phyloP scores from a whole-genome alignment of 2,113 vertebrate genomes.

The Pelobates fuscus region DNA sequence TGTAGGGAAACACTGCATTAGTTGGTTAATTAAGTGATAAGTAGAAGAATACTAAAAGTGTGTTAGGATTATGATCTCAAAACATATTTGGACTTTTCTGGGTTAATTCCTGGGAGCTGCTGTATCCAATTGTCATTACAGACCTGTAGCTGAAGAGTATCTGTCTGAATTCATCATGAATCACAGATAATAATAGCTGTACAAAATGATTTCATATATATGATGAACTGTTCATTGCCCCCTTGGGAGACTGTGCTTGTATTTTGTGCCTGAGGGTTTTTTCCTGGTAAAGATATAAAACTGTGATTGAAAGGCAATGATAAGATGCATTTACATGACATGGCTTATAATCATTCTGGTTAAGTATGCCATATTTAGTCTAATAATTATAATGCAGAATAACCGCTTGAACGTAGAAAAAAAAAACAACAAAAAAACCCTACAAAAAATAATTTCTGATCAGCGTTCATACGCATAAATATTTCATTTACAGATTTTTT shows the following conservation, averaged over 20 bases:
- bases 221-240: not conserved
- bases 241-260: constrained; percentile 22
- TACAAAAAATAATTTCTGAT: too few relatives aligned
- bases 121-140: constrained; percentile 21
- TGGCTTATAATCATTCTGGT: not conserved
- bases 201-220: constrained; percentile 35
- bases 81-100: not conserved
- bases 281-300: constrained; percentile 10
- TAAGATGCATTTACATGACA: not conserved
- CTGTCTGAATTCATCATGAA: constrained; percentile 32
- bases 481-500: too few relatives aligned
- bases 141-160: constrained; percentile 10
- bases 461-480: too few relatives aligned
- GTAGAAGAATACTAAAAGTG: too few relatives aligned
- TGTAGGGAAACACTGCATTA: too few relatives aligned
- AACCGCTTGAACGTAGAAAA: too few relatives aligned
- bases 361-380: not conserved
- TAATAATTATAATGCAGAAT: not conserved
- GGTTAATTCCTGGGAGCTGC: constrained; percentile 14
- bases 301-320: constrained; percentile 12
- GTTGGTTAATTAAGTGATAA: too few relatives aligned
- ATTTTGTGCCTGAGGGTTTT: constrained; percentile 10
- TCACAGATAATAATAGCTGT: constrained; percentile 31
- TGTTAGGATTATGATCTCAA: too few relatives aligned
- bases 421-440: too few relatives aligned